A percentile compares a stretch with the other conserved stretches of the same genome.
phyloP scores from a whole-genome alignment of 2,113 vertebrate species.

The Percopsis transmontana region DNA sequence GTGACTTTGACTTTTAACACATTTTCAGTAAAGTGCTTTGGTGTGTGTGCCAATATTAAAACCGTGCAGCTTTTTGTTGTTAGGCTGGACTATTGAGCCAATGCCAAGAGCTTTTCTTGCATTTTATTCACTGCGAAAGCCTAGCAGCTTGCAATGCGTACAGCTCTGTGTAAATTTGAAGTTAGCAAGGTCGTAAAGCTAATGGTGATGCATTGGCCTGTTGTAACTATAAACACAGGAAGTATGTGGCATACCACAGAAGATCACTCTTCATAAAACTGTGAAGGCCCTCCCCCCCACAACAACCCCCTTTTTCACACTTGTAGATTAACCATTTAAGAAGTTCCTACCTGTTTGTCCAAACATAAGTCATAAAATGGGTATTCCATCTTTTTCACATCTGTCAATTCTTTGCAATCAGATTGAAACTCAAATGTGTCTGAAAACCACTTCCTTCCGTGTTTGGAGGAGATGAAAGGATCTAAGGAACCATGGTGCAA shows the following conservation, averaged over 20 bases:
- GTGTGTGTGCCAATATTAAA: conserved; percentile 37
- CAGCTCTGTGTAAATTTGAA: conserved; percentile 15
- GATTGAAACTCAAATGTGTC: conserved; percentile 28
- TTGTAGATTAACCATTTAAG: not conserved
- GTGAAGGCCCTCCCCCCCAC: not conserved
- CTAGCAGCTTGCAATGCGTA: conserved; percentile 15
- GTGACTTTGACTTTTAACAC: not conserved
- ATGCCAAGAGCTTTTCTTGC: conserved; percentile 28
- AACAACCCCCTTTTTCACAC: not conserved
- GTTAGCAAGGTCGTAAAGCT: conserved; percentile 13
- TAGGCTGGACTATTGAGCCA: conserved; percentile 30
- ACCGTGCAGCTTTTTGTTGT: conserved; percentile 38
- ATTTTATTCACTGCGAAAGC: conserved; percentile 20
- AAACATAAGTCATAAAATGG: not conserved
- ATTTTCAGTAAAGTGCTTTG: conserved; percentile 37
- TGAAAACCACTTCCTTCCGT: conserved; percentile 76
- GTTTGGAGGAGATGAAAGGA: conserved; percentile 21
- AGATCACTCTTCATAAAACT: not conserved
- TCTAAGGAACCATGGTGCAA: conserved; percentile 38
- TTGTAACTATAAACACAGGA: conserved; percentile 22
- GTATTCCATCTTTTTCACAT: not conserved
- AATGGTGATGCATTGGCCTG: conserved; percentile 9
- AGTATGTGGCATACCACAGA: conserved; percentile 2
- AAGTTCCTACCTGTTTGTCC: not conserved
- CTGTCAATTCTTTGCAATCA: conserved; percentile 1